Percentiles rank a stretch among this genome's conserved stretches.
phyloP scores from a whole-genome alignment of 2,113 vertebrate genomes.

The Muntiacus reevesi region DNA sequence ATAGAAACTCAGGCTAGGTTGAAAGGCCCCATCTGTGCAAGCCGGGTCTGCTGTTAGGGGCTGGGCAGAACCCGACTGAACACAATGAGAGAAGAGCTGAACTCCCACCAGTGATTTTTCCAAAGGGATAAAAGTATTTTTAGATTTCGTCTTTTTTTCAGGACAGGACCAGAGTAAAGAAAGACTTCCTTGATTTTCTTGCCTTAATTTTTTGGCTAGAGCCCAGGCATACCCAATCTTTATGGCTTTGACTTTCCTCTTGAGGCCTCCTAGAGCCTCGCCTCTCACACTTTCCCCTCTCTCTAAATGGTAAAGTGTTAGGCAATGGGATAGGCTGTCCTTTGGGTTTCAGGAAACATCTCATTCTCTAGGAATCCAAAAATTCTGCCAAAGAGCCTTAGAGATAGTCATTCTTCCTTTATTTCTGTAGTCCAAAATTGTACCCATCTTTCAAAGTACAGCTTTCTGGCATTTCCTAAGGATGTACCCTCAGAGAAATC shows the following conservation, averaged over 20 bases:
- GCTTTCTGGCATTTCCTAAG: background rate
- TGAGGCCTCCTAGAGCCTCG: background rate
- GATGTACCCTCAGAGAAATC: background rate
- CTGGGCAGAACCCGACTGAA: constrained; percentile 37
- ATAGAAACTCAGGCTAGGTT: constrained; percentile 55
- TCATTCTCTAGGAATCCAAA: background rate
- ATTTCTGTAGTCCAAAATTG: background rate
- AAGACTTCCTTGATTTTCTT: background rate
- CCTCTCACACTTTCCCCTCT: background rate
- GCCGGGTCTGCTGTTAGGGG: constrained; percentile 54
- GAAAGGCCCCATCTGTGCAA: constrained; percentile 83
- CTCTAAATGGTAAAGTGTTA: background rate
- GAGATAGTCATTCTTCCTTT: background rate
- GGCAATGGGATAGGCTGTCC: background rate
- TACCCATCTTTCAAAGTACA: background rate
- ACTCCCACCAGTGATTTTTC: background rate
- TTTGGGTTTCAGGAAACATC: background rate
- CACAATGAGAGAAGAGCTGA: background rate
- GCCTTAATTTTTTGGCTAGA: background rate
- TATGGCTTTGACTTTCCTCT: background rate
- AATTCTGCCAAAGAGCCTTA: background rate
- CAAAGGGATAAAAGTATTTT: background rate
- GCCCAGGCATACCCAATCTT: background rate
- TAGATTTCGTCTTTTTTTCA: background rate
- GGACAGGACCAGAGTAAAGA: background rate